A percentile compares a stretch with the other conserved stretches of the same genome.
phyloP scores from a whole-genome alignment of 2,888 invertebrate genomes.

The Melinaea menophilus region DNA sequence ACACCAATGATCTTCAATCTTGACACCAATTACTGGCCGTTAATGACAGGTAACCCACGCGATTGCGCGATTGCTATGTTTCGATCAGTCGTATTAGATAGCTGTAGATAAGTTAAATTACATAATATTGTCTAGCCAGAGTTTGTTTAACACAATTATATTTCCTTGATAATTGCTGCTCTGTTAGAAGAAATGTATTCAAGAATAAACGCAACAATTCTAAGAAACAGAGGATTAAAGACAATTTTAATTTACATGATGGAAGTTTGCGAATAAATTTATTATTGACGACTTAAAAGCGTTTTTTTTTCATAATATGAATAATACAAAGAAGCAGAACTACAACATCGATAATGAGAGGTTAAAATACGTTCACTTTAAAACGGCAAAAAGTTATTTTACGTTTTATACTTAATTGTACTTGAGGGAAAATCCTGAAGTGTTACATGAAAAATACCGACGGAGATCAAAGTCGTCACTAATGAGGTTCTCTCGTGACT shows the following conservation, averaged over 20 bases:
- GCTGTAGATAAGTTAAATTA: slow-evolving; percentile 34
- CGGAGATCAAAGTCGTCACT: slow-evolving; percentile 24
- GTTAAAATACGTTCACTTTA: no score
- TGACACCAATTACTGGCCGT: slow-evolving; percentile 47
- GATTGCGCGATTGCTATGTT: slow-evolving; percentile 18
- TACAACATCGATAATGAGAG: no score
- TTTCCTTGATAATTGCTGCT: slow-evolving; percentile 5
- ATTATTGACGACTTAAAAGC: no score
- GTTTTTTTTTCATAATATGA: no score
- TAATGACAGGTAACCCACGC: slow-evolving; percentile 40
- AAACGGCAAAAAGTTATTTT: not conserved
- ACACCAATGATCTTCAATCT: no score
- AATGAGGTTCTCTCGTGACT: slow-evolving; percentile 36
- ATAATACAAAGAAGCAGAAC: no score
- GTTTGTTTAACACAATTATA: slow-evolving; percentile 13
- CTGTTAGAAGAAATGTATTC: slow-evolving; percentile 1
- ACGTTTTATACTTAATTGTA: slow-evolving; percentile 4
- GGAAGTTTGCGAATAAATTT: no score
- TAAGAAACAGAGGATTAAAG: not conserved
- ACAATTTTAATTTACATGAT: no score
- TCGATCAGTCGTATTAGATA: slow-evolving; percentile 29
- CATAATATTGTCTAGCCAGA: slow-evolving; percentile 26
- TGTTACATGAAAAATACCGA: slow-evolving; percentile 7
- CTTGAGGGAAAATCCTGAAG: not conserved
- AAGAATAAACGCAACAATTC: not conserved